Conservation (phyloP, 2,113 vertebrate species). For the Rhinolophus sinicus region DNA sequence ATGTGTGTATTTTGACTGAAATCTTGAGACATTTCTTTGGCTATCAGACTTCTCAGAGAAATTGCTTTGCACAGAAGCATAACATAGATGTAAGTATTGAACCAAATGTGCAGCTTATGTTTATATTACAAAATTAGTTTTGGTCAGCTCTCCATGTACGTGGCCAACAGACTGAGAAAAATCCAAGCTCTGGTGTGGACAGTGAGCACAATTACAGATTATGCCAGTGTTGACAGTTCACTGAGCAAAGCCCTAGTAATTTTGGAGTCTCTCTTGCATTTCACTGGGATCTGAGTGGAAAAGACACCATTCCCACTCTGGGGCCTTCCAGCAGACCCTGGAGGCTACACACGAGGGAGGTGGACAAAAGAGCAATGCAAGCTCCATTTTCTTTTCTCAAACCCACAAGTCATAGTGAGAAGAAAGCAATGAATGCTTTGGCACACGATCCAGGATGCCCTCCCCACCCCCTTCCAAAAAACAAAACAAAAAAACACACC, state of each 20-base stretch:
- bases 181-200: slow-evolving; percentile 77
- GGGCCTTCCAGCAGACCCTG: slow-evolving; percentile 42
- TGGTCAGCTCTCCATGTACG: slow-evolving; percentile 81
- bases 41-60: slow-evolving; percentile 96
- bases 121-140: slow-evolving; percentile 85
- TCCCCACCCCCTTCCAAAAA: not conserved
- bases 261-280: slow-evolving; percentile 77
- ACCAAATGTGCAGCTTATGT: slow-evolving; percentile 83
- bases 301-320: slow-evolving; percentile 53
- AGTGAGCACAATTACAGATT: slow-evolving; percentile 66
- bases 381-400: slow-evolving; percentile 62
- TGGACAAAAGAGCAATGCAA: slow-evolving; percentile 41
- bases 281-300: slow-evolving; percentile 66
- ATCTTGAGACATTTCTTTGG: slow-evolving; percentile 94
- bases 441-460: slow-evolving; percentile 81
- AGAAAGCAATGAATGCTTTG: slow-evolving; percentile 77
- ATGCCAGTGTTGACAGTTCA: slow-evolving; percentile 62
- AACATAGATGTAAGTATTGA: slow-evolving; percentile 81
- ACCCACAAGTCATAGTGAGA: slow-evolving; percentile 72
- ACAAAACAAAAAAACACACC: not conserved
- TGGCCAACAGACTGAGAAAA: slow-evolving; percentile 82
- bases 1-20: slow-evolving; percentile 87
- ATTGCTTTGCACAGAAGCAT: slow-evolving; percentile 89
- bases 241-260: slow-evolving; percentile 71
- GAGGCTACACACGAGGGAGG: not conserved